These are phyloP conservation scores for Brachyhypopomus occidentalis DNA, from an alignment of 2,113 vertebrate species.

Conservation along the genomic window DNA sequence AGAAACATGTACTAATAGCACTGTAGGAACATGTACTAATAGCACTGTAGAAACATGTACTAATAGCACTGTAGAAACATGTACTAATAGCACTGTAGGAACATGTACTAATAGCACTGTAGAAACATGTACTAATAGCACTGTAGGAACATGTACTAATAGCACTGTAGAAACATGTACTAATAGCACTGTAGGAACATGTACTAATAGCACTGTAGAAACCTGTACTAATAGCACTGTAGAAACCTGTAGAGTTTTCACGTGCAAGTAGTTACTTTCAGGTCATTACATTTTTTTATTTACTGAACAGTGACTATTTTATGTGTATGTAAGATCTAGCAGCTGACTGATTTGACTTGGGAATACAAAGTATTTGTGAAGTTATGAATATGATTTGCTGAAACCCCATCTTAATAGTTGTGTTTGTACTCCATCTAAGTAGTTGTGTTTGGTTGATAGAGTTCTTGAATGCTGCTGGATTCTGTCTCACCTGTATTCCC, in stretches of 20 bases:
- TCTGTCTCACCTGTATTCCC: slow-evolving; percentile 5
- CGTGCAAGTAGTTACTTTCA: neutral
- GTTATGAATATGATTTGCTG: slow-evolving; percentile 23
- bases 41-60: too few species aligned
- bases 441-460: slow-evolving; percentile 15
- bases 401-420: slow-evolving; percentile 7
- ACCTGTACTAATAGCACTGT: too few species aligned
- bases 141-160: too few species aligned
- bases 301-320: slow-evolving; percentile 10
- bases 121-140: neutral
- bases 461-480: slow-evolving; percentile 12
- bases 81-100: too few species aligned
- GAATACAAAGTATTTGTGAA: neutral
- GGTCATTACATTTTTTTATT: slow-evolving; percentile 2
- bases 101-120: neutral
- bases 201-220: too few species aligned
- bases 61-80: too few species aligned
- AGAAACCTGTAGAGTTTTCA: too few species aligned
- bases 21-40: too few species aligned
- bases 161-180: too few species aligned
- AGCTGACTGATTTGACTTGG: neutral
- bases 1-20: too few species aligned
- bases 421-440: slow-evolving; percentile 28
- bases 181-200: too few species aligned
- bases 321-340: neutral